Evolutionary conservation across 2,888 invertebrate species (phyloP), one percentile per base, ranked within the genome.

Genomic region (Andrena chrysosceles): DNA sequence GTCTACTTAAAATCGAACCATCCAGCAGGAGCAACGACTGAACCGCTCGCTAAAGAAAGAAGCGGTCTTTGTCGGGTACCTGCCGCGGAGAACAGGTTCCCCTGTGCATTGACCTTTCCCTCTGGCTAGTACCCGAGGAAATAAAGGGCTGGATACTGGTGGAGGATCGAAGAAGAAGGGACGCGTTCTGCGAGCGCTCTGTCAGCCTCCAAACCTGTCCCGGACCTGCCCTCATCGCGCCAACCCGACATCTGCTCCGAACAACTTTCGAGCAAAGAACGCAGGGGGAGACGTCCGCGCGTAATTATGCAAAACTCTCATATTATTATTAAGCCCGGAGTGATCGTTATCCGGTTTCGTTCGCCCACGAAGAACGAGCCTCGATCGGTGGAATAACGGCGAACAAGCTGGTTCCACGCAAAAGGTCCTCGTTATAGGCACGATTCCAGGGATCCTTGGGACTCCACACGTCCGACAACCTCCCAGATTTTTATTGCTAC

Each of bases 61-160:
- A 52, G 20, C 20, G n/a, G 26, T 16, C 13, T 64, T 33, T 26
- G 48, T 67, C 59, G 48, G 63, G 60, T 82, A 79, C 70, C 85
- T 82, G 85, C 78, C 76, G 82, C 68, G 66, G 35, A 52, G 60
- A 82, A 85, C 85, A 85, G 76, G 82, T 85, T 85, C 76, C 63
- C 52, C 67, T 76, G 82, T 78, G 31, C 66, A 75, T 67, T 54
- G 60, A 80, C 75, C 74, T 76, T 77, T 56, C 48, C 70, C 77
- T 29, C 63, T 10, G 48, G 20, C 49, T 20, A 54, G 66, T 48
- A 60, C 71, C 42, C 29, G 60, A 69, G 72, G 67, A 59, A 42
- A 63, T 67, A 59, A 77, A 82, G 63, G 63, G 64, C 66, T 79
- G 54, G 69, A 20, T 54, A 62, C 49, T 49, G 48, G 10, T 52